Base-by-base conservation (phyloP, 2,888 invertebrate genomes). In the Cheilosia vulpina region DNA sequence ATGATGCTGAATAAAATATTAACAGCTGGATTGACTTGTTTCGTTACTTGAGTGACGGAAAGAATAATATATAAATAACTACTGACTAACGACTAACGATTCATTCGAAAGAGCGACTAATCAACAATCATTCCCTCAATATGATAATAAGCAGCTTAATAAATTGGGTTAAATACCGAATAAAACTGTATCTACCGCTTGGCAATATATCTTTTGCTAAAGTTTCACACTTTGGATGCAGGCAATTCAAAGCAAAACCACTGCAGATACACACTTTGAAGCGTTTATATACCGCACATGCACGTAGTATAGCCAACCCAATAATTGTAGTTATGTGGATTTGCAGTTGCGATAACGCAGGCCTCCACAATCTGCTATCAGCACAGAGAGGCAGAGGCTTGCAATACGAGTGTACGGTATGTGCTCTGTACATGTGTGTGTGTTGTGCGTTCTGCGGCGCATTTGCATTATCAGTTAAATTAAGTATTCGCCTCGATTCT, bases 401-500 rank as follows among this genome's bases (percentile, higher is more conserved):
- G 31, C 34, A 19, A 57, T 27, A 34, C 41, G 15, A 13, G 13
- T 11, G 1, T 13, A 4, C 11, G 13, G 5, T 13, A 38, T 38
- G 38, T 38, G 13, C 13, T 13, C 11, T 34, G 34, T 11, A 0
- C 2, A 11, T 9, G 21, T 9, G 11, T 13, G 47, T 55, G 57
- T 24, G 15, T 24, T 62, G 47, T 72, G 66, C 21, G 11, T 60
- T 66, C 62, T 78, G 66, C 71, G 57, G 55, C 66, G 81, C 81
- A 85, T 85, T 62, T 77, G 68, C 72, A 81, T 85, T 85, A 85
- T 85, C 85, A 85, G 81, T 57, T 81, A 68, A 85, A 85, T 81
- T 81, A 76, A 81, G 66, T 71, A 71, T 80, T 84, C 63, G 62
- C 57, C 69, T 73, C 63, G 57, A 65, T 85, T 62, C 60, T 66